These are phyloP conservation scores for Pangasius djambal DNA, from an alignment of 2,797 vertebrate genomes.

Conservation along the genomic window DNA sequence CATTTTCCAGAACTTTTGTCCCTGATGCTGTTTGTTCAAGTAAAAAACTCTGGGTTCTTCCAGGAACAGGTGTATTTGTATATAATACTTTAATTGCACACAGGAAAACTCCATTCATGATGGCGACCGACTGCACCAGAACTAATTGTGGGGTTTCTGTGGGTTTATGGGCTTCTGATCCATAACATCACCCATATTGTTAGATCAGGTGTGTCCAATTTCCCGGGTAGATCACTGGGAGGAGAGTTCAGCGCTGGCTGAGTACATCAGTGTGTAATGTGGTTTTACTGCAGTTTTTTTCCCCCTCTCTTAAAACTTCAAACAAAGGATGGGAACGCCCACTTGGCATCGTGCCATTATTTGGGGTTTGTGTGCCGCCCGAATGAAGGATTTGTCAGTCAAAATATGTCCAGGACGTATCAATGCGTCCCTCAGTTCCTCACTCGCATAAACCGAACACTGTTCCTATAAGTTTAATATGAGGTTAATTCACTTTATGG, in stretches of 20 bases:
- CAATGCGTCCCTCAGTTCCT: not conserved
- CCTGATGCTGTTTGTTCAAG: not conserved
- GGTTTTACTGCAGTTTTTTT: not conserved
- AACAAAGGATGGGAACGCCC: not conserved
- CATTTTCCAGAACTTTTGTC: not conserved
- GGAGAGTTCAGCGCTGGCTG: not conserved
- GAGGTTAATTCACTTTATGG: not conserved
- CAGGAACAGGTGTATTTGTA: not conserved
- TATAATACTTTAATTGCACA: not conserved
- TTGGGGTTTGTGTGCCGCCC: not conserved
- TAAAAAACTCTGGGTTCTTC: not conserved
- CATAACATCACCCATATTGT: not conserved
- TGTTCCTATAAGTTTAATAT: not conserved
- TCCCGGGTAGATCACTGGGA: not conserved
- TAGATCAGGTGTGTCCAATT: not conserved
- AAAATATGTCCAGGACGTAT: not conserved
- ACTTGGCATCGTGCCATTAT: not conserved
- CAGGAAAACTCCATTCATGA: too few relatives aligned
- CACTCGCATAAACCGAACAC: not conserved
- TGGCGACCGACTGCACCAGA: not conserved
- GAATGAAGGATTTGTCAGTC: not conserved
- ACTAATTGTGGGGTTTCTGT: not conserved
- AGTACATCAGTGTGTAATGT: constrained; percentile 12
- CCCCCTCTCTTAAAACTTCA: too few relatives aligned
- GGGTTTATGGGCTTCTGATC: not conserved